Base-by-base conservation (phyloP, 2,113 vertebrate genomes). In the Ivindomyrus marchei region DNA sequence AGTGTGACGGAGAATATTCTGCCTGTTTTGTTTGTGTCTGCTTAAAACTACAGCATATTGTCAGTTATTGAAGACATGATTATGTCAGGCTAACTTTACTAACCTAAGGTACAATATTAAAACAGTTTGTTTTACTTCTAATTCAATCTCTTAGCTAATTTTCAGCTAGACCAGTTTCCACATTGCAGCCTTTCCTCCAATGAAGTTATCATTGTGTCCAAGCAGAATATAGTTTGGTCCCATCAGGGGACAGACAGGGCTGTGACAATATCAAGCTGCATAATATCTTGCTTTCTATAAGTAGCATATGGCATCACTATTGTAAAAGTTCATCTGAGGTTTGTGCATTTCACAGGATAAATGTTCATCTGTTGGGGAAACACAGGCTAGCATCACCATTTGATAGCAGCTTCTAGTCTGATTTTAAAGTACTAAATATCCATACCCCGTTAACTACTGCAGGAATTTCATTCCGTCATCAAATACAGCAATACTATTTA, bases 1-100 rank as follows among this genome's bases (percentile, higher is more conserved):
- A 90, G 93, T 92, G 92, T 85, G 83, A 89, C 52, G 90, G 92
- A 91, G 92, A 91, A 93, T 91, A 90, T 94, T 90, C 90, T 91
- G 91, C 90, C 84, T 89, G 91, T 92, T 70, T 91, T 88, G 89
- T 85, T 91, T 88, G 92, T 90, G 88, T 91, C 39, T 87, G 27
- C 53, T 53, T 36, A 87, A 90, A 87, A 93, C 53, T 45, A 91
- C 90, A 93, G 91, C 92, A 89, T 93, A 91, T 91, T 89, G 92
- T 90, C 92, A 92, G 91, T 93, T 92, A 88, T 27, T 4, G 17
- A 24, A 85, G 21, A 17, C 39, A 46, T 85, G 45, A 84, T 45
- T 47, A 10, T 85, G 7, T 21, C 39, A 19, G 36, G 31, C 19
- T 83, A 39, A 45, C 77, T 39, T 83, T 9, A 66, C n/a, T 66